Evolutionary conservation across 2,888 invertebrate species (phyloP).

Genomic region (Standfussiana lucernea): DNA sequence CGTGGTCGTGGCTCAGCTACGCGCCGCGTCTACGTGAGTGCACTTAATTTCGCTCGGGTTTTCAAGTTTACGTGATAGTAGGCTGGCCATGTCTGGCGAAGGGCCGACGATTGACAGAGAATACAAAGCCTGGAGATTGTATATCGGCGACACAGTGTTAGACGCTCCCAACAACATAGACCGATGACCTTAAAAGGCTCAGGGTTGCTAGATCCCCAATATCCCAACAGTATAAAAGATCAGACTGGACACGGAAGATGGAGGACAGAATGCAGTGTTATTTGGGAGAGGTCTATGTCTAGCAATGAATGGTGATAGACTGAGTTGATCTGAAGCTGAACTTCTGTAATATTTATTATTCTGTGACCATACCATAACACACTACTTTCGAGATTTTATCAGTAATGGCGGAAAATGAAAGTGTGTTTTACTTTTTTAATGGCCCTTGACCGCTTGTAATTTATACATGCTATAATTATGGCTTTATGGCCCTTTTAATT

Average conservation of each 20-base stretch:
- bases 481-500: conserved; percentile 1
- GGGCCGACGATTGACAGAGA: too few species aligned
- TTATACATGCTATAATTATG: conserved; percentile 25
- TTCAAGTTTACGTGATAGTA: too few species aligned
- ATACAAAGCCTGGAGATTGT: too few species aligned
- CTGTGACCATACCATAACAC: background rate
- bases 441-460: conserved; percentile 5
- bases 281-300: background rate
- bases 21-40: too few species aligned
- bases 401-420: conserved; percentile 12
- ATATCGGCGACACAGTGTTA: too few species aligned
- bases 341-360: conserved; percentile 1
- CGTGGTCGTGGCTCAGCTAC: too few species aligned
- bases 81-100: too few species aligned
- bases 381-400: conserved; percentile 30
- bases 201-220: too few species aligned
- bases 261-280: background rate
- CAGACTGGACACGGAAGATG: background rate
- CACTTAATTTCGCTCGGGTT: too few species aligned
- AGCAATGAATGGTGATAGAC: background rate
- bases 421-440: conserved; percentile 2
- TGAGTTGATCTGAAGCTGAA: background rate
- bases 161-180: too few species aligned
- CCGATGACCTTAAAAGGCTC: too few species aligned
- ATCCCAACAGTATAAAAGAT: background rate